Evolutionary conservation across 1,140 invertebrate genomes (phyloP), one percentile per base, ranked within the genome.

Genomic region (Eupristina koningsbergeri): DNA sequence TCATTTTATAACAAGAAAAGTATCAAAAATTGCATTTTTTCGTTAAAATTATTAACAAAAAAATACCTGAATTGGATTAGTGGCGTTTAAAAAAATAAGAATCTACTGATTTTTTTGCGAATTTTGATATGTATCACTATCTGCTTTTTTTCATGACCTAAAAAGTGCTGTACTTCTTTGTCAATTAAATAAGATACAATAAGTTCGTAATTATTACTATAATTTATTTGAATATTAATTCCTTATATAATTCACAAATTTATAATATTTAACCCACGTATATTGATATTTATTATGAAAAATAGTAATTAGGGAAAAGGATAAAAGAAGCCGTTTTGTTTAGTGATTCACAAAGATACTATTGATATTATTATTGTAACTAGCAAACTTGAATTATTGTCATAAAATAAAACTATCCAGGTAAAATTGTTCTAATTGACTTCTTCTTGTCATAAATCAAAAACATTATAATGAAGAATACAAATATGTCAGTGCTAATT

Each of bases 401-500:
- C 53, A 58, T 58, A 58, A 58, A 58, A 58, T 58, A 19, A 58
- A 58, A 58, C 22, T 58, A 26, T 9, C 26, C 19, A 26, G 3
- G 6, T 58, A 53, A 53, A 53, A 6, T 58, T 58, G 13, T 58
- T 58, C 22, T 58, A 58, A 58, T 19, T 22, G 53, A 58, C 26
- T 58, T 58, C 26, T 13, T 63, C 71, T 41, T 29, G 36, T 80
- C 58, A 7, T 53, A 45, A 36, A 53, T 63, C 69, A 31, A 26
- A 34, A 64, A 80, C 69, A 63, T 45, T 41, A 50, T 36, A 45
- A 45, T 29, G 29, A 53, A 34, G 22, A 29, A 26, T 22, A 19
- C 0, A 81, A 81, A 39, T 81, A 53, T 81, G 71, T 74, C 71
- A 81, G 19, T 19, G 19, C 19, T 19, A 19, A 17, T 53, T 53